Evolutionary conservation across 2,113 vertebrate species (phyloP).

Genomic region (Etheostoma cragini): DNA sequence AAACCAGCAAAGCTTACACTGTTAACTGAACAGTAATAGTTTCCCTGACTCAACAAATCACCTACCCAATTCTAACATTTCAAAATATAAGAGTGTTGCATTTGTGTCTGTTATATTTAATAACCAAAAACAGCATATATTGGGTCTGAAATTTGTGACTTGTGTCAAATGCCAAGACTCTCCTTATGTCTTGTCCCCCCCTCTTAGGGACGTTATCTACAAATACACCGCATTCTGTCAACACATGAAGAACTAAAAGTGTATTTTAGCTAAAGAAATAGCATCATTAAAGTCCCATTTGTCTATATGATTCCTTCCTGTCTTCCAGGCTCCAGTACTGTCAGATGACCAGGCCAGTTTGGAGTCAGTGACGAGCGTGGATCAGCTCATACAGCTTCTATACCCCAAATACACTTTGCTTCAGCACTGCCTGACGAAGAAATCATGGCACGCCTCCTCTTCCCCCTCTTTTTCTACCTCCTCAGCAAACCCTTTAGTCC

Average conservation of each 20-base stretch:
- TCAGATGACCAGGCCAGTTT: constrained; percentile 64
- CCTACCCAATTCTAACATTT: background rate
- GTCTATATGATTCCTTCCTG: background rate
- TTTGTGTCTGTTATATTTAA: background rate
- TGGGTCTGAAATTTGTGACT: background rate
- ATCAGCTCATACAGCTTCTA: constrained; percentile 75
- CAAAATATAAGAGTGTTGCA: background rate
- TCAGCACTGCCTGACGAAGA: constrained; percentile 76
- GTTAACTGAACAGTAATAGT: constrained; percentile 10
- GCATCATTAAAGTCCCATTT: background rate
- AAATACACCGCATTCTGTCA: background rate
- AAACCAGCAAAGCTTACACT: constrained; percentile 22
- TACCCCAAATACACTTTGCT: constrained; percentile 76
- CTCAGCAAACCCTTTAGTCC: constrained; percentile 36
- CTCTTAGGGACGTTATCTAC: background rate
- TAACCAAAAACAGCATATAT: background rate
- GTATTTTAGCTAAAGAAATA: background rate
- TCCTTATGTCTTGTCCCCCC: background rate
- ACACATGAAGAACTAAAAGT: background rate
- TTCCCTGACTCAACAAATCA: background rate
- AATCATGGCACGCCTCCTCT: constrained; percentile 43
- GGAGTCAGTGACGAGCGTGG: constrained; percentile 68
- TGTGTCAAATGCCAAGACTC: background rate
- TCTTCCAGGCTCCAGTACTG: constrained; percentile 49
- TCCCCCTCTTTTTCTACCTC: constrained; percentile 49